A percentile compares a stretch with the other conserved stretches of the same genome.
phyloP scores from a whole-genome alignment of 2,113 vertebrate species.

The Galemys pyrenaicus region DNA sequence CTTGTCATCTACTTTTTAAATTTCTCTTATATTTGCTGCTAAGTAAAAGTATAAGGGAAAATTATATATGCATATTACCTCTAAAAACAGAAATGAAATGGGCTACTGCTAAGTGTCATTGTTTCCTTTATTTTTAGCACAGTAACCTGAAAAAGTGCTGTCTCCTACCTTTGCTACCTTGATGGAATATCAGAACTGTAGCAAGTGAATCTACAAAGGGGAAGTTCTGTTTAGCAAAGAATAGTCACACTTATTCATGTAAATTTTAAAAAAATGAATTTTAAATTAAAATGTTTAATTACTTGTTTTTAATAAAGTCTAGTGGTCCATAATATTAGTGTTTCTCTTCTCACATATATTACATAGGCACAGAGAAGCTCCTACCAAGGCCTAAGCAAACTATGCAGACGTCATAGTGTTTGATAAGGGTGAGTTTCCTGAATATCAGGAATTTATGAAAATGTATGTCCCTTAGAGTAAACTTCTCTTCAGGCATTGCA shows the following conservation, averaged over 20 bases:
- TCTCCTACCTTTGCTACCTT: not conserved
- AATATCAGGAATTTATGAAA: not conserved
- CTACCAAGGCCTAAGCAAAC: not conserved
- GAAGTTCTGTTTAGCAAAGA: not conserved
- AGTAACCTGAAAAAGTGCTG: not conserved
- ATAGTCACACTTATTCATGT: not conserved
- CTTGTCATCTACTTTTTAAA: not conserved
- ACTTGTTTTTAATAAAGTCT: not conserved
- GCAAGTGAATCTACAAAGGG: not conserved
- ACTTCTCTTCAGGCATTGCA: not conserved
- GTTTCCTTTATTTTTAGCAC: not conserved
- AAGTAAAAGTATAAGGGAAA: not conserved
- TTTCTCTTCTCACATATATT: not conserved
- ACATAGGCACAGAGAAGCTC: not conserved
- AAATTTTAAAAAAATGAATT: not conserved
- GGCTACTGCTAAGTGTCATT: not conserved
- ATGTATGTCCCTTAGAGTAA: not conserved
- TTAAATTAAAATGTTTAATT: not conserved
- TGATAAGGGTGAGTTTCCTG: not conserved
- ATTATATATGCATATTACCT: not conserved
- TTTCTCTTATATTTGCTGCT: not conserved
- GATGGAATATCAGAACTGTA: not conserved
- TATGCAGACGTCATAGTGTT: not conserved
- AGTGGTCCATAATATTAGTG: not conserved
- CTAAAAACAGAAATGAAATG: not conserved